Evolutionary conservation across 2,888 invertebrate species (phyloP), one percentile per base, ranked within the genome.

Genomic region (Julus scandinavius): DNA sequence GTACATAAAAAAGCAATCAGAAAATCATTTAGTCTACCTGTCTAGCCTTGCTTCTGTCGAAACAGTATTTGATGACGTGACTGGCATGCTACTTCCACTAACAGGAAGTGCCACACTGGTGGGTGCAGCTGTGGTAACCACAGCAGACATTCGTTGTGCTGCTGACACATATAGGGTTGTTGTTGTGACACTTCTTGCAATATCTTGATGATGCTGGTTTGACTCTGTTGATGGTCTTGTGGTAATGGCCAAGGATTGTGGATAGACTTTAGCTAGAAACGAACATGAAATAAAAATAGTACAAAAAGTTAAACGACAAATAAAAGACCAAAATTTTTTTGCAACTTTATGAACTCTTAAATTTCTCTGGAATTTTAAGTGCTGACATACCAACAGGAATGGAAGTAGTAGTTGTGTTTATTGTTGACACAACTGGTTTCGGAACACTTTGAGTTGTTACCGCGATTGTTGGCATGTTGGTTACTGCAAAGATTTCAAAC

Each of bases 141-240:
- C 91, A n/a, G 91, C 91, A 20, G 91, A 90, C 6, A 91, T 91
- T 89, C 91, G 92, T 6, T 88, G 88, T n/a, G 89, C 17, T 20
- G 89, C 72, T 5, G 89, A 85, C 13, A 89, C 45, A 17, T 88
- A 87, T 20, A 89, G 84, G 6, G 86, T 86, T n/a, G 89, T 83
- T 0, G 88, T 72, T 20, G 49, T n/a, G 20, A 58, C 50, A 88
- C 45, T 17, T 49, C 87, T 20, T 80, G 83, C 45, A 49, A 45
- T 11, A 40, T 86, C 87, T 41, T 40, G 29, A 45, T 88, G 88
- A 45, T 88, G 88, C 49, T 88, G 86, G 41, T 40, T 84, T 15
- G 84, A 38, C 9, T 88, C 88, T 13, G 45, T n/a, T 29, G 86
- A 29, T 29, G 87, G 88, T 63, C 87, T 45, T 80, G 88, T 45